Evolutionary conservation across 2,113 vertebrate species (phyloP).

Genomic region (Hydropotes inermis): DNA sequence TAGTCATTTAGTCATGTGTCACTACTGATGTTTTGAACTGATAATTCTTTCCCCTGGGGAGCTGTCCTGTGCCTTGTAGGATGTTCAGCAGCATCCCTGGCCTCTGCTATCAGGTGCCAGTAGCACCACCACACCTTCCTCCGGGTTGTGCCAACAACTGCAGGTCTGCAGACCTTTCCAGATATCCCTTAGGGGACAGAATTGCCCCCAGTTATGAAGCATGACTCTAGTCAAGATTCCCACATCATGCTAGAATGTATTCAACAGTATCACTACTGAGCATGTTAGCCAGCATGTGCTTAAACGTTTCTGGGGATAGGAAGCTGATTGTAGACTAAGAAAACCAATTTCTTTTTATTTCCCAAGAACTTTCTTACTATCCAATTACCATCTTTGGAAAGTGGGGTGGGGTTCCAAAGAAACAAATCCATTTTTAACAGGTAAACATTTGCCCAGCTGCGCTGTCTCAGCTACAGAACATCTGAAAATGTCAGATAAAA

Average conservation of each 20-base stretch:
- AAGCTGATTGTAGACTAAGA: neutral
- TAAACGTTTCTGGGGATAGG: conserved; percentile 7
- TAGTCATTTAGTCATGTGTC: neutral
- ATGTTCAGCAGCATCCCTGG: neutral
- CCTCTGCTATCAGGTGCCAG: neutral
- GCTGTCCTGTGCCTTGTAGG: neutral
- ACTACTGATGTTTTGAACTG: neutral
- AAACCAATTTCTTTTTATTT: neutral
- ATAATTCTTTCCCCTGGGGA: neutral
- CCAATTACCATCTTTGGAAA: conserved; percentile 28
- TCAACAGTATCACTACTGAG: neutral
- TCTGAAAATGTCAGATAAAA: neutral
- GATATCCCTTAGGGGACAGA: neutral
- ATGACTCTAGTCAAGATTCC: neutral
- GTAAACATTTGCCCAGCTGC: neutral
- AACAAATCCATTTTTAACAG: conserved; percentile 25
- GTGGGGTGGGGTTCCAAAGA: neutral
- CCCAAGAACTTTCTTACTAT: neutral
- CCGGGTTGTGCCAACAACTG: neutral
- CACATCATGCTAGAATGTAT: neutral
- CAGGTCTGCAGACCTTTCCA: neutral
- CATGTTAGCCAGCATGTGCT: neutral
- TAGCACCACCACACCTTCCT: neutral
- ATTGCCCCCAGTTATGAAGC: neutral
- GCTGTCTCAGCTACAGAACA: neutral